phyloP scores from a whole-genome alignment of 2,888 invertebrate genomes.

The Chrysodeixis includens region DNA sequence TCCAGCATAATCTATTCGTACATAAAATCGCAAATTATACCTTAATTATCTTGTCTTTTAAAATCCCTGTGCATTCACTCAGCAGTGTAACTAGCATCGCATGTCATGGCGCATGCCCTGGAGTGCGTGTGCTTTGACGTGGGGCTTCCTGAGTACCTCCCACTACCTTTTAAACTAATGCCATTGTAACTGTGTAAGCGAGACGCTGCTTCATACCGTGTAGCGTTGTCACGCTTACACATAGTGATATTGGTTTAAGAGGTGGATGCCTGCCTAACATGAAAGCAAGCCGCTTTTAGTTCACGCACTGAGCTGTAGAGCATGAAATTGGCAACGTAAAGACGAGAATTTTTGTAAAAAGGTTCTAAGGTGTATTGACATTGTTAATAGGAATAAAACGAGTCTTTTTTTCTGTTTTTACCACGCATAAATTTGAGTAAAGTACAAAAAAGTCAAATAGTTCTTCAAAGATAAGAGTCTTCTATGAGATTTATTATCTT shows the following conservation, averaged over 20 bases:
- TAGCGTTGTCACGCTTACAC: too few relatives aligned
- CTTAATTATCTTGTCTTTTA: slow-evolving; percentile 9
- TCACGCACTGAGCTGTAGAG: slow-evolving; percentile 47
- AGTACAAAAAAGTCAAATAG: too few relatives aligned
- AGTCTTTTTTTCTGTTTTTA: not conserved
- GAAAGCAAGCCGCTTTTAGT: slow-evolving; percentile 52
- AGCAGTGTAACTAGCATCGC: slow-evolving; percentile 34
- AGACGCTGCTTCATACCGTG: too few relatives aligned
- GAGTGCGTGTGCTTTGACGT: slow-evolving; percentile 55
- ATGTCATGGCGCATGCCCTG: slow-evolving; percentile 34
- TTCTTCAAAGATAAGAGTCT: too few relatives aligned
- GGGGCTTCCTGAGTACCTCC: slow-evolving; percentile 38
- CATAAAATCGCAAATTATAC: too few relatives aligned
- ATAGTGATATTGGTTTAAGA: too few relatives aligned
- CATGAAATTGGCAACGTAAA: slow-evolving; percentile 53
- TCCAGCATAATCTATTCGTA: too few relatives aligned
- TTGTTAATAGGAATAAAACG: not conserved
- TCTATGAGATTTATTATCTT: too few relatives aligned
- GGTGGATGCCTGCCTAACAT: slow-evolving; percentile 34
- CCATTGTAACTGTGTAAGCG: too few relatives aligned
- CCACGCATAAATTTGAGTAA: too few relatives aligned
- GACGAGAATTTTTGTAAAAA: slow-evolving; percentile 8
- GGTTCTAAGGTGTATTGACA: not conserved
- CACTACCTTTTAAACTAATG: too few relatives aligned
- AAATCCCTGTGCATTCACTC: slow-evolving; percentile 22